A percentile compares a stretch with the other conserved stretches of the same genome.
phyloP scores from a whole-genome alignment of 1,140 invertebrate species.

The Bombus terrestris region DNA sequence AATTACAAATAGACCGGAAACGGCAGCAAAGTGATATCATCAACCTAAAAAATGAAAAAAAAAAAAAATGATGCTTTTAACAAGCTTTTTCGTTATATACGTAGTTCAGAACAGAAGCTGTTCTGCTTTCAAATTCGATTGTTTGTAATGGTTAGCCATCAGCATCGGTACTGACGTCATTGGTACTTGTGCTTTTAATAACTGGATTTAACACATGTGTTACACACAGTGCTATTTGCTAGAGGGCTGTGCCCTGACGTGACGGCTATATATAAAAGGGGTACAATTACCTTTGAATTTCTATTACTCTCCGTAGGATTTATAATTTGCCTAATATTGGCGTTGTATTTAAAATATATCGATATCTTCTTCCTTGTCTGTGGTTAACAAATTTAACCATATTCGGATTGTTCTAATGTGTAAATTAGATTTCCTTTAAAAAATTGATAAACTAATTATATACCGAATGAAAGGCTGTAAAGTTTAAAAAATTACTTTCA shows the following conservation, averaged over 20 bases:
- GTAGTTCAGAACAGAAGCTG: not conserved
- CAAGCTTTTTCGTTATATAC: too few species aligned
- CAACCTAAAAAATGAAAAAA: not conserved
- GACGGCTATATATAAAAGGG: conserved; percentile 37
- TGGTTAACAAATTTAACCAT: too few species aligned
- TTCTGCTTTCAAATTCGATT: not conserved
- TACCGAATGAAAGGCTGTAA: too few species aligned
- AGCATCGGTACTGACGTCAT: conserved; percentile 6
- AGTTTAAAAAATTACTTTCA: too few species aligned
- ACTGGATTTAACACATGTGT: conserved; percentile 18
- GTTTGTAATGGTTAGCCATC: not conserved
- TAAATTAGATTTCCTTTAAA: too few species aligned
- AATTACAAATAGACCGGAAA: not conserved
- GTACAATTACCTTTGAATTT: conserved; percentile 8
- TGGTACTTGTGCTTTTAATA: conserved; percentile 48
- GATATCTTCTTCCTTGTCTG: too few species aligned
- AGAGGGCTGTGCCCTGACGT: conserved; percentile 15
- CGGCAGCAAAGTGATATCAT: not conserved
- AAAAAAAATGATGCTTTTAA: not conserved
- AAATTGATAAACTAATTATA: too few species aligned
- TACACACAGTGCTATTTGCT: not conserved
- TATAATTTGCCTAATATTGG: too few species aligned
- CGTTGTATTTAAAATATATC: too few species aligned
- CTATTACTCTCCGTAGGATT: not conserved
- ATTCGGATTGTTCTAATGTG: too few species aligned